phyloP scores from a whole-genome alignment of 64 coral and sea anemone genomes.

The Acropora tenuis region DNA sequence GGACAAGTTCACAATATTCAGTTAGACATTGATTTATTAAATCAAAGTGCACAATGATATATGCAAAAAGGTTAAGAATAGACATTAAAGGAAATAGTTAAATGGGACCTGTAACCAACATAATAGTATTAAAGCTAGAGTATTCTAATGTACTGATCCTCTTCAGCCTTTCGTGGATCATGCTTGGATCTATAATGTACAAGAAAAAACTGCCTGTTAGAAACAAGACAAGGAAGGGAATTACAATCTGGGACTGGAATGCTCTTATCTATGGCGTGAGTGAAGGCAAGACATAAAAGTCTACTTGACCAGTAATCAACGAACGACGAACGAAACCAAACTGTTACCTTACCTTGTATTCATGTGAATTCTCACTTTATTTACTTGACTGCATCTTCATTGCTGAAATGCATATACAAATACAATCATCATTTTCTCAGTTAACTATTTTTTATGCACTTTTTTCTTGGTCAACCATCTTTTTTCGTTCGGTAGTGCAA shows the following conservation, averaged over 20 bases:
- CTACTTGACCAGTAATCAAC: too few species aligned
- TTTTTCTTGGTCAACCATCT: not conserved
- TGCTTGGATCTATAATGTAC: not conserved
- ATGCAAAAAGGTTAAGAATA: not conserved
- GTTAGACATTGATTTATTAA: slow-evolving; percentile 2
- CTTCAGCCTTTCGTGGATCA: not conserved
- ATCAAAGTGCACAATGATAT: not conserved
- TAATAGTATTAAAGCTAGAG: not conserved
- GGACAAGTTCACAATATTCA: not conserved
- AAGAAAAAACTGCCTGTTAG: not conserved
- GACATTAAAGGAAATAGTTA: not conserved
- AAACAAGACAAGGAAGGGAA: not conserved
- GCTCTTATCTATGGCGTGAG: too few species aligned
- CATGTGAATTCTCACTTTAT: not conserved
- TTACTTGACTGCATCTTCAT: not conserved
- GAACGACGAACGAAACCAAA: not conserved
- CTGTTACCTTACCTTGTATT: not conserved
- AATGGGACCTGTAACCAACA: not conserved
- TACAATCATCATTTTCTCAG: not conserved
- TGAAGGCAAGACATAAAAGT: too few species aligned
- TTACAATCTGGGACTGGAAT: too few species aligned
- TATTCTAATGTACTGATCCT: not conserved
- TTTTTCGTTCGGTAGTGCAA: not conserved
- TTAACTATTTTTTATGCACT: not conserved
- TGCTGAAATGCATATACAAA: not conserved